A percentile compares a stretch with the other conserved stretches of the same genome.
Conservation (phyloP, 1,140 invertebrate genomes). For the Halictus rubicundus region DNA sequence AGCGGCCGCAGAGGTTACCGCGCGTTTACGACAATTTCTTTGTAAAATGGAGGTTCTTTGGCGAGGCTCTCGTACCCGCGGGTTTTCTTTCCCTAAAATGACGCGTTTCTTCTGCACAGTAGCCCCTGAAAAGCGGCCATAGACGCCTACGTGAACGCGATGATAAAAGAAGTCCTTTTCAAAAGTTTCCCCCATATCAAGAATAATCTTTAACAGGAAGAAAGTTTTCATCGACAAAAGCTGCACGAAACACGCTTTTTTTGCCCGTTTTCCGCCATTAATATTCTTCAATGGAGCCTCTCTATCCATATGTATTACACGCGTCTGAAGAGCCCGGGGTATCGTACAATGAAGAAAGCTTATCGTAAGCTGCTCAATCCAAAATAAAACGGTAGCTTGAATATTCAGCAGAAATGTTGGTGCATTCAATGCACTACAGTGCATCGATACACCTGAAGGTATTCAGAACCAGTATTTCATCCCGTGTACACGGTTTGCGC, state of each 20-base stretch:
- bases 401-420: conserved; percentile 6
- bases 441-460: not conserved
- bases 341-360: conserved; percentile 4
- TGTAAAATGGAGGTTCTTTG: no score
- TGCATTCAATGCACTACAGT: not conserved
- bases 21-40: no score
- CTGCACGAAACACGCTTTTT: not conserved
- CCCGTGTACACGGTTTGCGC: not conserved
- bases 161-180: not conserved
- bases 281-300: not conserved
- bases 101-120: no score
- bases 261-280: not conserved
- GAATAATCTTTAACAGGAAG: not conserved
- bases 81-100: no score
- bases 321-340: not conserved
- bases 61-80: no score
- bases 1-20: no score
- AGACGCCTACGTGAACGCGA: not conserved
- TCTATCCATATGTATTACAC: not conserved
- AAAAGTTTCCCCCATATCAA: not conserved
- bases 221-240: not conserved
- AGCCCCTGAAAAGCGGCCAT: not conserved
- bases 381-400: conserved; percentile 1
- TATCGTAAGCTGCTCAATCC: conserved; percentile 3
- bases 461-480: not conserved